These are phyloP conservation scores for Tromatobia lineatoria DNA, from an alignment of 2,888 invertebrate genomes.

Conservation along the genomic window DNA sequence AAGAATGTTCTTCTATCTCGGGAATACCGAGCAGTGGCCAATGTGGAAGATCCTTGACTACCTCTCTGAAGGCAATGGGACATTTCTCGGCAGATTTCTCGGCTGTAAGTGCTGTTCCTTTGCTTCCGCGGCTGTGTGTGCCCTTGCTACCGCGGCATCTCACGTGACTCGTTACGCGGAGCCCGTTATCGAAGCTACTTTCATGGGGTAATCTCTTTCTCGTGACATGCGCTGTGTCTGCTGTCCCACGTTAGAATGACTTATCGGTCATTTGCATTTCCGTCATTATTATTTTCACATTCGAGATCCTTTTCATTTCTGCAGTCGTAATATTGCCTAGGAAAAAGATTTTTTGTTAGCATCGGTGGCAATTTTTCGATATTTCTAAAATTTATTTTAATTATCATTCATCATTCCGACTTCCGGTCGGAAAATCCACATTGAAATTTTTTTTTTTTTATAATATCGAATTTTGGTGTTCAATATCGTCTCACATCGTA, in stretches of 20 bases:
- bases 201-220: conserved; percentile 57
- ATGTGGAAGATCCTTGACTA: conserved; percentile 48
- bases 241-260: conserved; percentile 25
- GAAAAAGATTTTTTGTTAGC: neutral
- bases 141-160: conserved; percentile 65
- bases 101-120: conserved; percentile 24
- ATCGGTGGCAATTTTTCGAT: no score
- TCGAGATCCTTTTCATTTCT: neutral
- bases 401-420: no score
- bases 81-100: conserved; percentile 53
- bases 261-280: conserved; percentile 33
- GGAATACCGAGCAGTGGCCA: neutral
- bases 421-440: no score
- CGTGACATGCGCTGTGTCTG: conserved; percentile 34
- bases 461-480: no score
- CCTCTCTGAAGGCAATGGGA: conserved; percentile 36
- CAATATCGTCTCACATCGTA: no score
- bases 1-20: conserved; percentile 20
- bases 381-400: no score
- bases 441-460: no score
- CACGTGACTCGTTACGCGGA: conserved; percentile 63
- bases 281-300: neutral
- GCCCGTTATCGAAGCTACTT: conserved; percentile 68
- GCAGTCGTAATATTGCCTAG: neutral
- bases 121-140: conserved; percentile 22